Evolutionary conservation across 2,113 vertebrate genomes (phyloP).

Genomic region (Elaphurus davidianus): DNA sequence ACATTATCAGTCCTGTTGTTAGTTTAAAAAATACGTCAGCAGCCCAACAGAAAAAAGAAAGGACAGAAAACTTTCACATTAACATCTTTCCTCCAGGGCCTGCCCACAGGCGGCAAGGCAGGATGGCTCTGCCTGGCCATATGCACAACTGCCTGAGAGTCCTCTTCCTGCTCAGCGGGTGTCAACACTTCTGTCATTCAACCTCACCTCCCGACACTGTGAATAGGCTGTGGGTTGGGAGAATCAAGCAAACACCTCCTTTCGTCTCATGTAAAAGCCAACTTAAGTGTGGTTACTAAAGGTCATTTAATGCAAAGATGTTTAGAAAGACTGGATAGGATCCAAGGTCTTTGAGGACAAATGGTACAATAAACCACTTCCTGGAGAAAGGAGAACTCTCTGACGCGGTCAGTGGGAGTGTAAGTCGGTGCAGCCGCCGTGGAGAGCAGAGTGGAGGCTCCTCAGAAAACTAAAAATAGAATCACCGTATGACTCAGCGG

Average conservation of each 20-base stretch:
- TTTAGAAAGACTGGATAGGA: neutral
- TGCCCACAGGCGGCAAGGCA: rapidly evolving
- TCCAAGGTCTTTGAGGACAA: neutral
- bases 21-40: neutral
- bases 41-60: neutral
- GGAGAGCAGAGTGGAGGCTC: neutral
- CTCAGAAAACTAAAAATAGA: neutral
- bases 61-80: neutral
- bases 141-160: rapidly evolving
- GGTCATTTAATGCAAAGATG: neutral
- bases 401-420: rapidly evolving
- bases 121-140: rapidly evolving
- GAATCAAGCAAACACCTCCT: neutral
- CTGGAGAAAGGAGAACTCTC: neutral
- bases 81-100: too few relatives aligned
- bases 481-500: neutral
- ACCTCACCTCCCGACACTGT: neutral
- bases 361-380: neutral
- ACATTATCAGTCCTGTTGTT: neutral
- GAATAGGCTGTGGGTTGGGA: neutral
- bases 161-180: rapidly evolving
- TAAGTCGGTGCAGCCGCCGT: neutral
- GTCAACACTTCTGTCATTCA: too few relatives aligned
- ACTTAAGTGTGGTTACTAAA: neutral
- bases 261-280: neutral